phyloP scores from a whole-genome alignment of 64 coral and sea anemone species.

The Montipora efflorescens region DNA sequence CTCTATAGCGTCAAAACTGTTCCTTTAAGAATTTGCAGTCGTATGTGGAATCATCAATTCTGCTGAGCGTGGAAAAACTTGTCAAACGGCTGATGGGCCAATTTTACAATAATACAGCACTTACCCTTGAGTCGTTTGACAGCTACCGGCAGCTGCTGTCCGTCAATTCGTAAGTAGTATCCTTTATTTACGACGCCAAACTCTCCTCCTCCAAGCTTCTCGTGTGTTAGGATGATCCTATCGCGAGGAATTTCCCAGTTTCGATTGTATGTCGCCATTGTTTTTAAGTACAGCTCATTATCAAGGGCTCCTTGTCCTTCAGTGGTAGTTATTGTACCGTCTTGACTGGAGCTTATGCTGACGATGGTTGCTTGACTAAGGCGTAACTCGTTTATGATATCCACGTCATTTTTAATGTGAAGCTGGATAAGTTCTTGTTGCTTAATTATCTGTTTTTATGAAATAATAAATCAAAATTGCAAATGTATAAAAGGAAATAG shows the following conservation, averaged over 20 bases:
- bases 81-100: too few species aligned
- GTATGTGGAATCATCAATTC: too few species aligned
- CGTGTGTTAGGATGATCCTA: slow-evolving; percentile 40
- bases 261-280: slow-evolving; percentile 53
- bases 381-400: slow-evolving; percentile 17
- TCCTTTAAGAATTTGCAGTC: too few species aligned
- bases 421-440: slow-evolving; percentile 7
- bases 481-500: too few species aligned
- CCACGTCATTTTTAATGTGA: background rate
- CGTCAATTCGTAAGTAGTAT: slow-evolving; percentile 67
- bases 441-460: background rate
- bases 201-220: slow-evolving; percentile 66
- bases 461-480: too few species aligned
- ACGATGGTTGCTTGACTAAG: background rate
- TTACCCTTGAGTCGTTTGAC: slow-evolving; percentile 84
- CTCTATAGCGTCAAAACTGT: too few species aligned
- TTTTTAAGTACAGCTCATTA: slow-evolving; percentile 56
- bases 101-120: background rate
- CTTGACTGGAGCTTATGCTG: background rate
- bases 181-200: slow-evolving; percentile 81
- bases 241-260: slow-evolving; percentile 82
- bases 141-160: slow-evolving; percentile 74
- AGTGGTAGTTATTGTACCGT: background rate
- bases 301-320: slow-evolving; percentile 19
- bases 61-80: background rate